phyloP scores from a whole-genome alignment of 2,888 invertebrate species.

The Drosophila algonquin region DNA sequence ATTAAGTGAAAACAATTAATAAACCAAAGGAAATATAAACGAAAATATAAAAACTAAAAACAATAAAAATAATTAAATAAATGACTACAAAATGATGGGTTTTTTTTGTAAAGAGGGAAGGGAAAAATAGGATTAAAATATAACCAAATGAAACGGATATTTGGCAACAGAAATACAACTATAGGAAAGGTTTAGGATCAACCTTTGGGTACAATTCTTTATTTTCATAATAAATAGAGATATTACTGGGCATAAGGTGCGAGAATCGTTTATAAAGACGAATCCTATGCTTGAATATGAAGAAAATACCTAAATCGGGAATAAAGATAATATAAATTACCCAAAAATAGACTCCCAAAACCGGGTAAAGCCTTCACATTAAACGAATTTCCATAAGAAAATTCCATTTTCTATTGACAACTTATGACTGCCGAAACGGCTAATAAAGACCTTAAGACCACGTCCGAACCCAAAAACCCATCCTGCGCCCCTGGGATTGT shows the following conservation, averaged over 20 bases:
- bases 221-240: too few species aligned
- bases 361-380: neutral
- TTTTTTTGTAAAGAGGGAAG: neutral
- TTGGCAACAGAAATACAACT: too few species aligned
- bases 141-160: too few species aligned
- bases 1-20: slow-evolving; percentile 26
- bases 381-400: slow-evolving; percentile 1
- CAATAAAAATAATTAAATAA: slow-evolving; percentile 41
- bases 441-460: slow-evolving; percentile 41
- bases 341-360: neutral
- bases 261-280: neutral
- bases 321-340: neutral
- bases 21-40: slow-evolving; percentile 35
- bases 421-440: slow-evolving; percentile 30
- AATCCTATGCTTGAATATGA: neutral
- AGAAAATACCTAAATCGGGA: neutral
- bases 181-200: too few species aligned
- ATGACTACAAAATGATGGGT: neutral
- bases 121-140: neutral
- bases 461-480: slow-evolving; percentile 11
- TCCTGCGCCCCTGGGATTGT: slow-evolving; percentile 27
- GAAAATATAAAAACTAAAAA: slow-evolving; percentile 33
- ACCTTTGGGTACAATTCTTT: too few species aligned
- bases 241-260: too few species aligned
- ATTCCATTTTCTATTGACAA: slow-evolving; percentile 7